Evolutionary conservation across 2,113 vertebrate genomes (phyloP).

Genomic region (Ceratotherium simum): DNA sequence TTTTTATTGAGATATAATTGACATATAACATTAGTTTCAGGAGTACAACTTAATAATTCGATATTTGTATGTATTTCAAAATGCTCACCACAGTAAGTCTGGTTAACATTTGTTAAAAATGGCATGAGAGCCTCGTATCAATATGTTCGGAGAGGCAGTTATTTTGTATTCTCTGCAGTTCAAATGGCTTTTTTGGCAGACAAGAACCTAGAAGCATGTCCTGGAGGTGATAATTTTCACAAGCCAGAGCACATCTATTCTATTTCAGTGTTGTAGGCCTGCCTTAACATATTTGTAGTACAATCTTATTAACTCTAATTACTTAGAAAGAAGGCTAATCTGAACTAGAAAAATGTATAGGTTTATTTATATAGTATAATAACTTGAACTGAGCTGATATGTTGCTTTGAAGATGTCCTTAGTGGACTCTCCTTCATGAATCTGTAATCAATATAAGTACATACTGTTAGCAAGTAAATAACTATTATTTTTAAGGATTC

Average conservation of each 20-base stretch:
- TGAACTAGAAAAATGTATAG: background rate
- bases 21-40: background rate
- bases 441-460: background rate
- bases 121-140: background rate
- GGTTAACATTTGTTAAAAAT: background rate
- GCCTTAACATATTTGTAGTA: background rate
- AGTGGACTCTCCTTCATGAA: background rate
- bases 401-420: background rate
- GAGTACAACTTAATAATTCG: background rate
- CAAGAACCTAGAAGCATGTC: background rate
- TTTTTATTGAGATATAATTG: background rate
- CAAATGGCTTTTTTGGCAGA: background rate
- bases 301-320: background rate
- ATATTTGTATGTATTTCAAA: background rate
- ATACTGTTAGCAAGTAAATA: conserved; percentile 35
- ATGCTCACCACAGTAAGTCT: background rate
- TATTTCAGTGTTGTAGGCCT: background rate
- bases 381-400: background rate
- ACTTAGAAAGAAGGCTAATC: background rate
- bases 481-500: conserved; percentile 44
- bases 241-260: background rate
- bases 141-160: background rate
- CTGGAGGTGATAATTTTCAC: background rate
- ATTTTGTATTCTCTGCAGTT: conserved; percentile 19
- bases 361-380: background rate